Evolutionary conservation across 2,797 vertebrate genomes (phyloP).

Genomic region (Coregonus ussuriensis): DNA sequence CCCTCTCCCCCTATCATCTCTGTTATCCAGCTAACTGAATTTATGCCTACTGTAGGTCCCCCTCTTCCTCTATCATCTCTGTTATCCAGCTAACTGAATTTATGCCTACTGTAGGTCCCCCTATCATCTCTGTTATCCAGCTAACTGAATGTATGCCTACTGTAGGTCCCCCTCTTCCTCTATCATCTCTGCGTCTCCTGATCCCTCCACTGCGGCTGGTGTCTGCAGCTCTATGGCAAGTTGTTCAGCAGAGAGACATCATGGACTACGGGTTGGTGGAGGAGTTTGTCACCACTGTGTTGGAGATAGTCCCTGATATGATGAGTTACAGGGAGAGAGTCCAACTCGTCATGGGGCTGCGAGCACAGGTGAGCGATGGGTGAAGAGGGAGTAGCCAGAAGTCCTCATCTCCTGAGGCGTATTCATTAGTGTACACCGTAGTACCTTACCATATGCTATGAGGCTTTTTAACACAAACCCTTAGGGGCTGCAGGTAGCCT

Average conservation of each 20-base stretch:
- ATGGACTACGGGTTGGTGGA: slow-evolving; percentile 46
- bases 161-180: neutral
- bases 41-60: too few species aligned
- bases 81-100: too few species aligned
- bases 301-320: slow-evolving; percentile 43
- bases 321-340: slow-evolving; percentile 34
- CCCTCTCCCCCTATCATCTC: too few species aligned
- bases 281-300: slow-evolving; percentile 47
- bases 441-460: too few species aligned
- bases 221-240: slow-evolving; percentile 49
- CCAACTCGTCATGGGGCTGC: slow-evolving; percentile 32
- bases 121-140: neutral
- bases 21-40: too few species aligned
- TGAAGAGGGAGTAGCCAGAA: neutral
- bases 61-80: too few species aligned
- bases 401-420: neutral
- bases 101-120: too few species aligned
- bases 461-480: too few species aligned
- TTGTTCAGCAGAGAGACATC: slow-evolving; percentile 45
- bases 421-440: neutral
- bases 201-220: slow-evolving; percentile 50
- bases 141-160: neutral
- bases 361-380: slow-evolving; percentile 25
- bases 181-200: slow-evolving; percentile 25
- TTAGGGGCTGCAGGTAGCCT: too few species aligned